Conservation (phyloP, 2,888 invertebrate genomes). For the Lydus trimaculatus region DNA sequence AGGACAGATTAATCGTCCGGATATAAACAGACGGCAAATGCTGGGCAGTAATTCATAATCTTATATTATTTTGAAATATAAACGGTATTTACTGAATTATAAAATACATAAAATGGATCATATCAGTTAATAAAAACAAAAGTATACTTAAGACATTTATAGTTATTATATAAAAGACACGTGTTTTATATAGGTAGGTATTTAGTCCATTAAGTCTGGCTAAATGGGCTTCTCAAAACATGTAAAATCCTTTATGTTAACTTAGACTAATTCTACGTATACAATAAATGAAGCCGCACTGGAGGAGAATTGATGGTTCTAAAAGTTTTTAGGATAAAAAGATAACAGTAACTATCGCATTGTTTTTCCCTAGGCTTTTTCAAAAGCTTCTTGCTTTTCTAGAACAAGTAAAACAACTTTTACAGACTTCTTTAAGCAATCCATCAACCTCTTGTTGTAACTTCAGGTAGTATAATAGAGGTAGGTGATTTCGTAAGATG, state of each 20-base stretch:
- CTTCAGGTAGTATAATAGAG: background rate
- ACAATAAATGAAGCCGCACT: background rate
- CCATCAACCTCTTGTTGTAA: background rate
- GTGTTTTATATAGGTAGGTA: background rate
- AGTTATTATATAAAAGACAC: background rate
- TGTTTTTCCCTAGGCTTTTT: background rate
- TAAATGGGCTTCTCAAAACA: background rate
- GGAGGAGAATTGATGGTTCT: background rate
- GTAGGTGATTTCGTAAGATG: background rate
- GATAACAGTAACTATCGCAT: background rate
- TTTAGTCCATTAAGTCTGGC: background rate
- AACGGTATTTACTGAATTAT: background rate
- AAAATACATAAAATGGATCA: background rate
- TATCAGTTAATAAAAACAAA: background rate
- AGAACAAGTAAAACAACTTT: background rate
- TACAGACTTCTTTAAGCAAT: background rate
- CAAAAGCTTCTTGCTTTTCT: background rate
- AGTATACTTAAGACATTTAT: background rate
- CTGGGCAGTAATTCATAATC: background rate
- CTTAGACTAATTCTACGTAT: background rate
- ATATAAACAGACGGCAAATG: background rate
- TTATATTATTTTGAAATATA: background rate
- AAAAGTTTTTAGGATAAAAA: background rate
- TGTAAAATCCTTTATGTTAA: background rate
- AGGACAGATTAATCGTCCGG: conserved; percentile 9